Base-by-base conservation (phyloP, 2,888 invertebrate species). In the Rhagophthalmus giganteus region DNA sequence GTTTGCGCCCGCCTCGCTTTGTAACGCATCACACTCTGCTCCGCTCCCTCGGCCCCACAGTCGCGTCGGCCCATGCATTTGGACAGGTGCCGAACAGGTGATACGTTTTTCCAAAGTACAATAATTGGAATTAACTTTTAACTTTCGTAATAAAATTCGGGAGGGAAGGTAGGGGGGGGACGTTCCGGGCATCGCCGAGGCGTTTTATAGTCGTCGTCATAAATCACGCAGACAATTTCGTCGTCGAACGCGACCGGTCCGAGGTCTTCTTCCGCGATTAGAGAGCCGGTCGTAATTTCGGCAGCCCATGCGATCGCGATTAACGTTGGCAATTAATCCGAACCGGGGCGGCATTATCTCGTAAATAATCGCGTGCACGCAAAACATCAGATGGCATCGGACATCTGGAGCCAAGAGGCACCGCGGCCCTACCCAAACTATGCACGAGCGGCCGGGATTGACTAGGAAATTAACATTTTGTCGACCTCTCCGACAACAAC, bases 351-450 rank as follows among this genome's bases (percentile, higher is more conserved):
- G n/a, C n/a, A n/a, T n/a, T n/a, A n/a, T n/a, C n/a, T 31, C 35
- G 37, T 45, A 38, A 38, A 38, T 38, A 45, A 45, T 37, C 25
- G 39, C 35, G 45, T 44, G 44, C 50, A 45, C 25, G 42, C 32
- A 50, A n/a, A 50, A 44, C 49, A 42, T 50, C 49, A 50, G 49
- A 50, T 50, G 42, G 49, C 50, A 57, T 59, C 54, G 53, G 56
- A 57, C 59, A 59, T 59, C 56, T 59, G 59, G 56, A 59, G 56
- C 56, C 59, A 47, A 50, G 47, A 46, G 54, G 54, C 52, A 54
- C 49, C 53, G 44, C 3, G 54, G 45, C 44, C 44, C 50, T 39
- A 39, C 42, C 50, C 45, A 44, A 51, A 45, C 37, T 50, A 45
- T 37, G 45, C 42, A 50, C 49, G 30, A 50, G 41, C 42, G 42